Evolutionary conservation across 2,113 vertebrate genomes (phyloP).

Genomic region (Ginglymostoma cirratum): DNA sequence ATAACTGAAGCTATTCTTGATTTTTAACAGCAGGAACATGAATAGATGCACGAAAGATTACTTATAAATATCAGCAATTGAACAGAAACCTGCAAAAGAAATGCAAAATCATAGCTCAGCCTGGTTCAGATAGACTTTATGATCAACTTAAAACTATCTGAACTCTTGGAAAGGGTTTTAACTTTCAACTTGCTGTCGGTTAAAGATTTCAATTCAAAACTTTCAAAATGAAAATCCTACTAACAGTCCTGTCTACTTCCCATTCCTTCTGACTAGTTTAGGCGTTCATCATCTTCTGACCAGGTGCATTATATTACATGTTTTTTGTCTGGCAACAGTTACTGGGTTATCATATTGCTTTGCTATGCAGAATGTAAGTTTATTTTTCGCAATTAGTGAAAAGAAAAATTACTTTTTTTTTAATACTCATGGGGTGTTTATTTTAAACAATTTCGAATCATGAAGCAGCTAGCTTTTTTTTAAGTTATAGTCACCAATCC

Average conservation of each 20-base stretch:
- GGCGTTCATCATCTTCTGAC: background rate
- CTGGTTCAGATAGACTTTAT: background rate
- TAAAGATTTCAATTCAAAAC: background rate
- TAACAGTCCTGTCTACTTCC: background rate
- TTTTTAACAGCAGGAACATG: background rate
- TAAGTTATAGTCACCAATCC: background rate
- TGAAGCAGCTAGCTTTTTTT: background rate
- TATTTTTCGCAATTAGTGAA: background rate
- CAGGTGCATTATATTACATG: background rate
- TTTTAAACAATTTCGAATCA: constrained; percentile 19
- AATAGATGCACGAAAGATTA: background rate
- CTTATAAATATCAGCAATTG: background rate
- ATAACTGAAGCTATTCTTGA: constrained; percentile 11
- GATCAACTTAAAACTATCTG: background rate
- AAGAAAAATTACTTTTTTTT: background rate
- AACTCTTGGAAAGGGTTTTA: background rate
- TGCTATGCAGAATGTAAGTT: background rate
- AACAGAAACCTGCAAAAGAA: background rate
- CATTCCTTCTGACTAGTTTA: background rate
- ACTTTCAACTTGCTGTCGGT: background rate
- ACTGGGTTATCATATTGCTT: constrained; percentile 4
- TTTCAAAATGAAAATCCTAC: constrained; percentile 1
- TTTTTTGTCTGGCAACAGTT: constrained; percentile 3
- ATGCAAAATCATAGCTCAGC: background rate
- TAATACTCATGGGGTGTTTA: background rate